Conservation (phyloP, 1,140 invertebrate species). For the Lepidurus couesii region DNA sequence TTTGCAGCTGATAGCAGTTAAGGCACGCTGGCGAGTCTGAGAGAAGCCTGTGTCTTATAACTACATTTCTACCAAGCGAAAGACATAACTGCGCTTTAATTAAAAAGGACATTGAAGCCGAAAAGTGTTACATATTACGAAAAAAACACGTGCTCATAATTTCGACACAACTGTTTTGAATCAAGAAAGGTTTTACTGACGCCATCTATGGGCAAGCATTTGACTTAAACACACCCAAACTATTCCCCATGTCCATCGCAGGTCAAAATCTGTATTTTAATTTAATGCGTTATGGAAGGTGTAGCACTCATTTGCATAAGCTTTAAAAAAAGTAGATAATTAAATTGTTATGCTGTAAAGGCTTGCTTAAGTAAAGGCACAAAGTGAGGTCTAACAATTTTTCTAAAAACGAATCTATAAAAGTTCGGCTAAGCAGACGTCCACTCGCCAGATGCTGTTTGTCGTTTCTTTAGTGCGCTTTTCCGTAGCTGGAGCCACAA, state of each 20-base stretch:
- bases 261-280: background rate
- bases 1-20: background rate
- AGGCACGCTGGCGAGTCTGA: background rate
- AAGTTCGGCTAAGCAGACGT: background rate
- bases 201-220: background rate
- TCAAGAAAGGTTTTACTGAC: background rate
- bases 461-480: background rate
- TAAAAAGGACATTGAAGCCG: background rate
- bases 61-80: background rate
- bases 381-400: background rate
- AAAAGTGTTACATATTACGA: background rate
- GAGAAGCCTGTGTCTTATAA: background rate
- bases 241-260: background rate
- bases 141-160: background rate
- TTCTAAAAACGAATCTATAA: background rate
- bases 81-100: background rate
- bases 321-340: too few relatives aligned
- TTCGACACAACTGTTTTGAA: conserved; percentile 10
- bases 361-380: background rate
- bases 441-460: background rate
- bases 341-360: too few relatives aligned
- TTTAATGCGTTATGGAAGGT: background rate
- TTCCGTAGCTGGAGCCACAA: background rate
- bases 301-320: too few relatives aligned
- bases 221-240: background rate